Percentiles rank a stretch among this genome's conserved stretches.
These are phyloP conservation scores for Maniola jurtina DNA, from an alignment of 1,140 invertebrate genomes.

Conservation along the genomic window DNA sequence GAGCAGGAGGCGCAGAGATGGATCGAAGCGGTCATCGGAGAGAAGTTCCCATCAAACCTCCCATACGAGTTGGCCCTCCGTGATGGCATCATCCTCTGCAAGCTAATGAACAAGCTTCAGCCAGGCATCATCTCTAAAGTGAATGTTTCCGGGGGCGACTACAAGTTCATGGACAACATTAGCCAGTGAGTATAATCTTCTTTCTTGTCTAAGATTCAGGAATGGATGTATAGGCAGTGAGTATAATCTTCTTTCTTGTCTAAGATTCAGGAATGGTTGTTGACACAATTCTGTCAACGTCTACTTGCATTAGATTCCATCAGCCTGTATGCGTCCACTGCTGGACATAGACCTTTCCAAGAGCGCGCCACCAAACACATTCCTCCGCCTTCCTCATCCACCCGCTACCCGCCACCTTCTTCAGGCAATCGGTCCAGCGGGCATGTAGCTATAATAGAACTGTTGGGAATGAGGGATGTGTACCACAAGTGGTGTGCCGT, in stretches of 20 bases:
- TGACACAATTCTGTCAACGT: no score
- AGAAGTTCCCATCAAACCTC: slow-evolving; percentile 84
- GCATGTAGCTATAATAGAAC: no score
- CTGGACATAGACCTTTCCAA: no score
- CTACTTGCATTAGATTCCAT: no score
- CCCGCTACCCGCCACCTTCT: no score
- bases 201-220: not conserved
- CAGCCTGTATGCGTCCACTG: no score
- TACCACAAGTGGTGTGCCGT: no score
- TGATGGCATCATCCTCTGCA: slow-evolving; percentile 90
- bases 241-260: slow-evolving; percentile 46
- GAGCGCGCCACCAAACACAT: no score
- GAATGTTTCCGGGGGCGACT: slow-evolving; percentile 92
- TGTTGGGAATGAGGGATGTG: no score
- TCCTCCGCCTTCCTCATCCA: no score
- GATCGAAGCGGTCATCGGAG: slow-evolving; percentile 91
- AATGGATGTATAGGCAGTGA: slow-evolving; percentile 90
- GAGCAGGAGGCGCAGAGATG: slow-evolving; percentile 92
- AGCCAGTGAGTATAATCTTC: slow-evolving; percentile 83
- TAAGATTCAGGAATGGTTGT: no score
- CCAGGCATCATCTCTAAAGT: slow-evolving; percentile 93
- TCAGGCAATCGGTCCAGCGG: no score
- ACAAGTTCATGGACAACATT: slow-evolving; percentile 97
- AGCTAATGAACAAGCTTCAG: slow-evolving; percentile 91
- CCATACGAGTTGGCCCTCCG: slow-evolving; percentile 89